A percentile compares a stretch with the other conserved stretches of the same genome.
Conservation (phyloP, 2,797 vertebrate genomes). For the Okamejei kenojei region DNA sequence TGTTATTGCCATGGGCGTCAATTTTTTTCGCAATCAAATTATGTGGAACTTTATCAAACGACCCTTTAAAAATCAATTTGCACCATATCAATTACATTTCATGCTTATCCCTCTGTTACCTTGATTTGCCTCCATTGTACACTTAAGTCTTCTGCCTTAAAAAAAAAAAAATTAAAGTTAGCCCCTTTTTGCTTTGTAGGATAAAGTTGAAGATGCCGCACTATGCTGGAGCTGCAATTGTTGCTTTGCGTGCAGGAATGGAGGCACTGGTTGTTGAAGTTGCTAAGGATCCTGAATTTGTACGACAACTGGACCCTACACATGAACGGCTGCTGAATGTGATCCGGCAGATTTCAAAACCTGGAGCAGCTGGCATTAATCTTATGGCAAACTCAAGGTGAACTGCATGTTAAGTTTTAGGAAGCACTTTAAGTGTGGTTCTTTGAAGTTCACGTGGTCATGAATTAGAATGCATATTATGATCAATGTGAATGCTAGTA, state of each 20-base stretch:
- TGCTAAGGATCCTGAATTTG: conserved; percentile 71
- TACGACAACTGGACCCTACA: conserved; percentile 67
- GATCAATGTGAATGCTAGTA: neutral
- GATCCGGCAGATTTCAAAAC: conserved; percentile 75
- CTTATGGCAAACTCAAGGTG: conserved; percentile 67
- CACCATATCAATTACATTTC: no score
- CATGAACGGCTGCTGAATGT: conserved; percentile 68
- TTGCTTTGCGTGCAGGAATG: conserved; percentile 69
- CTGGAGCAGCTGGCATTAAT: conserved; percentile 69
- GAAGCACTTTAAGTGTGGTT: neutral
- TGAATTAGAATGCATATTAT: neutral
- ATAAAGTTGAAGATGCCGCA: conserved; percentile 77
- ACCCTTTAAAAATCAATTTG: no score
- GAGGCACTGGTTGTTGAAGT: conserved; percentile 87
- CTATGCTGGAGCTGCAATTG: conserved; percentile 62
- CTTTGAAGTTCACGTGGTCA: neutral
- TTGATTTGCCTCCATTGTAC: neutral
- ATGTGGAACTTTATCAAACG: no score
- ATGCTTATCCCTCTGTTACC: neutral
- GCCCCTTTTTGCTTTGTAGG: conserved; percentile 55
- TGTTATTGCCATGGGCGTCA: no score
- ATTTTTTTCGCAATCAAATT: no score
- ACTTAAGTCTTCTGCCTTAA: neutral
- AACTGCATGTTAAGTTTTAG: conserved; percentile 39
- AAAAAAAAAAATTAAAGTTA: neutral